A percentile compares a stretch with the other conserved stretches of the same genome.
phyloP scores from a whole-genome alignment of 2,113 vertebrate species.

The Cheirogaleus medius region DNA sequence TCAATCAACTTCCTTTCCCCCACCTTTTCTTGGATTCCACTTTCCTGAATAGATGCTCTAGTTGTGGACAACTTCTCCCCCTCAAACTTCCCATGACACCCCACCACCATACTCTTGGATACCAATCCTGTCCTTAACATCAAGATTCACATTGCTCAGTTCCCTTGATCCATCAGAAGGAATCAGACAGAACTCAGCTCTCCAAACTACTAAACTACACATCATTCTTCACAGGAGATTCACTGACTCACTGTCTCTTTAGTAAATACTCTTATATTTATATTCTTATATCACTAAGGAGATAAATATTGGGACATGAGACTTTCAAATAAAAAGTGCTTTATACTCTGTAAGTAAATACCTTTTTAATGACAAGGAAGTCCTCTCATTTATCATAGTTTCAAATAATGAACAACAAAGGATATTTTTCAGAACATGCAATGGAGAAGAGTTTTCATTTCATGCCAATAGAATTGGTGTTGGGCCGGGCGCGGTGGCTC shows the following conservation, averaged over 20 bases:
- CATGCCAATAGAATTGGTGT: neutral
- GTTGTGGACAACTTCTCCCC: neutral
- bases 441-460: neutral
- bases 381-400: neutral
- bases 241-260: neutral
- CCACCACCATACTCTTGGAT: neutral
- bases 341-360: neutral
- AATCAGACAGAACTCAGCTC: neutral
- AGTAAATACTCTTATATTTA: neutral
- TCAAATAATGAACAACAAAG: neutral
- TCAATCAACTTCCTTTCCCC: neutral
- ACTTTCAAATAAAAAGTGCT: neutral
- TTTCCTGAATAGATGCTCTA: neutral
- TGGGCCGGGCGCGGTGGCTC: no score
- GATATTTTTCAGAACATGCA: neutral
- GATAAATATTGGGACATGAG: neutral
- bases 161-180: neutral
- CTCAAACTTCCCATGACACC: neutral
- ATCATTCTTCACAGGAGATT: neutral
- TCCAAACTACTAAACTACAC: neutral
- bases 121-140: neutral
- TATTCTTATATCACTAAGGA: neutral
- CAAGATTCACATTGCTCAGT: neutral
- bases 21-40: neutral
- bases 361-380: neutral